Evolutionary conservation across 1,140 invertebrate species (phyloP).

Genomic region (Brachionus koreanus): DNA sequence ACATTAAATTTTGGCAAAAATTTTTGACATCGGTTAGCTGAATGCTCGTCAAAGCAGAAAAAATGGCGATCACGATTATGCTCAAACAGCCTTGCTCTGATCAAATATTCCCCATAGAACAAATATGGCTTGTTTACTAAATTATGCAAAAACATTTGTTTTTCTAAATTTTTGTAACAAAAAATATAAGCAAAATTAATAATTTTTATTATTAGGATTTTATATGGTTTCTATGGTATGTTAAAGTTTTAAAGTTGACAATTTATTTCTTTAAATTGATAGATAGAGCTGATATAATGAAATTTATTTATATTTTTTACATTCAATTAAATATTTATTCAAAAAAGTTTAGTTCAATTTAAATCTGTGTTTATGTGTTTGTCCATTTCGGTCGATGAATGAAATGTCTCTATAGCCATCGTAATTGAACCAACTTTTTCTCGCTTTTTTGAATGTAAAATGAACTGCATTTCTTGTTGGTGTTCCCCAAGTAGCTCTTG

Average conservation of each 20-base stretch:
- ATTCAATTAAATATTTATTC: neutral
- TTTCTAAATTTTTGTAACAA: neutral
- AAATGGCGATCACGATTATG: neutral
- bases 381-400: conserved; percentile 14
- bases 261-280: neutral
- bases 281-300: neutral
- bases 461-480: conserved; percentile 33
- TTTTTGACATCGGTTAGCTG: neutral
- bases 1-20: neutral
- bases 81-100: neutral
- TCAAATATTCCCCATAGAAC: neutral
- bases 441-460: conserved; percentile 44
- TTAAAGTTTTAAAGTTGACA: neutral
- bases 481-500: conserved; percentile 74
- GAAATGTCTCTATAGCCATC: conserved; percentile 42
- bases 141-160: neutral
- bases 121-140: neutral
- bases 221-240: neutral
- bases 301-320: neutral
- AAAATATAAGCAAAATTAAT: neutral
- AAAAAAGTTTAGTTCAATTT: neutral
- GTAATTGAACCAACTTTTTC: conserved; percentile 41
- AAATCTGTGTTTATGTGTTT: conserved; percentile 16
- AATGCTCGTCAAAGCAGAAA: neutral
- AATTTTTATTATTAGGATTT: neutral